Evolutionary conservation across 2,113 vertebrate genomes (phyloP), one percentile per base, ranked within the genome.

Genomic region (Castor canadensis): DNA sequence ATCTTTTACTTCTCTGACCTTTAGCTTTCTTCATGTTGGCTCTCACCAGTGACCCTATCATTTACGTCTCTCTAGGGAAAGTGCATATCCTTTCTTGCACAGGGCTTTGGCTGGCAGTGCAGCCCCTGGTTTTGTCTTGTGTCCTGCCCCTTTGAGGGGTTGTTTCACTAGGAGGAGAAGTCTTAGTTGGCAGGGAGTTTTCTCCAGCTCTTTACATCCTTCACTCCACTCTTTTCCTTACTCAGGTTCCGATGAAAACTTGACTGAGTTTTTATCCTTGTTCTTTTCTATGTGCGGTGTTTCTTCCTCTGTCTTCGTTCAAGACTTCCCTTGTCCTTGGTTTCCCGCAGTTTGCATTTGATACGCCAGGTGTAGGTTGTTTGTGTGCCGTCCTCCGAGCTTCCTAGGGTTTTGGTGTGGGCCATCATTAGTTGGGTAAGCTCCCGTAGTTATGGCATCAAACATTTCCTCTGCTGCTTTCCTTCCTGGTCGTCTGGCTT

Each of bases 51-150:
- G 45, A 17, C 45, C 62, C 12, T 38, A 52, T 5, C 45, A 52
- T 1, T 38, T 26, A 16, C 11, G 66, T 38, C 45, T 52, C 82
- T 17, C 62, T 49, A 3, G 64, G 60, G 10, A 64, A 49, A 1
- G 30, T 82, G 32, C 17, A n/a, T n/a, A n/a, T 13, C 8, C 5
- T 17, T 35, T 64, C 9, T 47, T 60, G 5, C 38, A 60, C 32
- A 47, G 5, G 5, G 24, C 32, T 16, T 30, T 0, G 1, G 4
- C 60, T 47, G n/a, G 13, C 1, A 4, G 3, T 2, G 40, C 58
- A 17, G 45, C 7, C 17, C 35, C 35, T 60, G 4, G 9, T 12
- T 47, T 24, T 30, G 3, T 17, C 60, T 47, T 28, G 3, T 67
- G 49, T 43, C 24, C n/a, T 56, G 43, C 38, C 22, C 22, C 15